Base-by-base conservation (phyloP, 2,797 vertebrate genomes). In the Phoebastria nigripes region DNA sequence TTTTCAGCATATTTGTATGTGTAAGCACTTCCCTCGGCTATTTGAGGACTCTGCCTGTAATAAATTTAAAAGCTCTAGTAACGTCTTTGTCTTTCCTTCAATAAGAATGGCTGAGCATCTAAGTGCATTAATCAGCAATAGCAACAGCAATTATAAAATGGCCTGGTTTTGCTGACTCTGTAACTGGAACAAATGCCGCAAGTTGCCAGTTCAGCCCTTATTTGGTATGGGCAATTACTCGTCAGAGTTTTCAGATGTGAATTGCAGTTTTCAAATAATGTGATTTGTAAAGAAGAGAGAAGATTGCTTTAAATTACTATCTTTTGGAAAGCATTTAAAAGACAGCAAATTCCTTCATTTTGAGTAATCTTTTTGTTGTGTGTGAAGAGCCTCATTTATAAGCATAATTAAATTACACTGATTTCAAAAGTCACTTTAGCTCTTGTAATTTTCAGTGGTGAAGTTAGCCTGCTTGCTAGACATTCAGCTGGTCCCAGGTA, bases 401-500 rank as follows among this genome's bases (percentile, higher is more conserved):
- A 47, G 35, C 19, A 18, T 80, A 78, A 78, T 87, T 93, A 33
- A 94, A 35, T 82, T 49, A 77, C 20, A 15, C 6, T 29, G 49
- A 61, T 74, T 86, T 84, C 47, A 59, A 21, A 91, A 79, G 46
- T 86, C 46, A 55, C 15, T 62, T 42, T 3, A 62, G 58, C 55
- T 56, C 12, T 24, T 63, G 22, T 49, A 26, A 22, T 52, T 70
- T 26, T 58, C 29, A 33, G 44, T 15, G 58, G 16, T 21, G 73
- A 69, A 31, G 74, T 31, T 15, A 1, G 1, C 7, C 19, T 26
- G 31, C 56, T 65, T 35, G 80, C 58, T 21, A 15, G 51, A 3
- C 11, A 1, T 0, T 3, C 2, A 2, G 56, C 52, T 76, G 51
- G 12, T 76, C 52, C 39, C 1, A 0, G 7, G 1, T 0, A 35